Evolutionary conservation across 2,797 vertebrate genomes (phyloP).

Genomic region (Sphenodon punctatus): DNA sequence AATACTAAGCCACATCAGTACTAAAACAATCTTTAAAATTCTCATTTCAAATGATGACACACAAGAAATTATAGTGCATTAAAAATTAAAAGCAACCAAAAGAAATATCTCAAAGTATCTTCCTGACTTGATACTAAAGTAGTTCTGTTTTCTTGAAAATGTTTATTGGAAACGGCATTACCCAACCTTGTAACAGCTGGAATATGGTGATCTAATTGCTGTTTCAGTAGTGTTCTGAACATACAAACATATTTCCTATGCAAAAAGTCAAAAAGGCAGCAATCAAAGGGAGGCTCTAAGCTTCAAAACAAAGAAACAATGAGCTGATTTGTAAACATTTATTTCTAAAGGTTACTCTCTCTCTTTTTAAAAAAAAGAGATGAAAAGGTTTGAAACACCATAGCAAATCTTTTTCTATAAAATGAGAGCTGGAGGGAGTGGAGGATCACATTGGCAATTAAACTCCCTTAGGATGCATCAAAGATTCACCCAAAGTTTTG

Average conservation of each 20-base stretch:
- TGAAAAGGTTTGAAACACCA: slow-evolving; percentile 48
- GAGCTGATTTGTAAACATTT: slow-evolving; percentile 79
- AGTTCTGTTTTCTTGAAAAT: slow-evolving; percentile 62
- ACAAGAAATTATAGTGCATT: not conserved
- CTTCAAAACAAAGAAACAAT: slow-evolving; percentile 79
- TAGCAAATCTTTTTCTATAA: slow-evolving; percentile 52
- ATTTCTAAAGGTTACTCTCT: slow-evolving; percentile 69
- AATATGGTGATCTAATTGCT: slow-evolving; percentile 80
- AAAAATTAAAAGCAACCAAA: not conserved
- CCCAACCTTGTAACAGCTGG: slow-evolving; percentile 77
- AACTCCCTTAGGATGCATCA: not conserved
- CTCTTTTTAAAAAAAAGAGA: slow-evolving; percentile 60
- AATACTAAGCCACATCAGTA: not conserved
- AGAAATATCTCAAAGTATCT: not conserved
- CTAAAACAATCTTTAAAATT: not conserved
- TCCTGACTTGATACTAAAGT: slow-evolving; percentile 69
- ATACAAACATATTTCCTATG: slow-evolving; percentile 76
- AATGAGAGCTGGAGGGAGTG: slow-evolving; percentile 20
- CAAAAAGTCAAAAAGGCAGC: slow-evolving; percentile 80
- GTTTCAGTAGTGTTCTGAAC: slow-evolving; percentile 72
- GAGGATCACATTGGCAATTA: slow-evolving; percentile 2
- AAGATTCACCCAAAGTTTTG: slow-evolving; percentile 13
- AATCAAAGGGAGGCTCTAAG: slow-evolving; percentile 76
- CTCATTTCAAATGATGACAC: fast-evolving
- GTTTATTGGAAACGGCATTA: slow-evolving; percentile 72